These are phyloP conservation scores for Lophius americanus DNA, from an alignment of 2,797 vertebrate species.

Conservation along the genomic window DNA sequence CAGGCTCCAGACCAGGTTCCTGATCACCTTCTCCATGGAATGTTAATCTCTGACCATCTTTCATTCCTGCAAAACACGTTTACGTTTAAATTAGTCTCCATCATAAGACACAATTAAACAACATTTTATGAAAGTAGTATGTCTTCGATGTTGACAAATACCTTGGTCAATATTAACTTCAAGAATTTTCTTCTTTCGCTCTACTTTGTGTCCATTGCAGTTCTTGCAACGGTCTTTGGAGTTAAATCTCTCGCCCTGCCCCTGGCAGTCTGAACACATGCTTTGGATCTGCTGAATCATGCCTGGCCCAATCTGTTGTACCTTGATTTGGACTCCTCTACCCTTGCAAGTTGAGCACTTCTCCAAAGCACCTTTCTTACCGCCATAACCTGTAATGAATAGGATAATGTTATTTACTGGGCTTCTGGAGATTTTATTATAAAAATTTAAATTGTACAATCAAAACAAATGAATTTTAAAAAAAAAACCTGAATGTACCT, in stretches of 20 bases:
- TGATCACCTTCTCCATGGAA: slow-evolving; percentile 96
- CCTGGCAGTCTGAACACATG: slow-evolving; percentile 93
- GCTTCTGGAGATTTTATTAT: neutral
- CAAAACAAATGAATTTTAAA: too few relatives aligned
- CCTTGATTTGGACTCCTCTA: slow-evolving; percentile 89
- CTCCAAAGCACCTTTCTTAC: slow-evolving; percentile 92
- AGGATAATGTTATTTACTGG: neutral
- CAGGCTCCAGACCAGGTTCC: slow-evolving; percentile 94
- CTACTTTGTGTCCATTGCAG: slow-evolving; percentile 92
- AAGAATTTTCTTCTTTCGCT: slow-evolving; percentile 94
- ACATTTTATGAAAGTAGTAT: neutral
- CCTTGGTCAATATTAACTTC: slow-evolving; percentile 98
- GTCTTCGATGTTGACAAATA: slow-evolving; percentile 31
- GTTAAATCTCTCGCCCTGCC: slow-evolving; percentile 92
- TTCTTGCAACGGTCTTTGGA: slow-evolving; percentile 92
- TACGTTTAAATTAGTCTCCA: neutral
- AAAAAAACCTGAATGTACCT: slow-evolving; percentile 74
- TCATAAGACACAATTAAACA: neutral
- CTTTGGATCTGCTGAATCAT: slow-evolving; percentile 98
- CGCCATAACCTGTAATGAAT: slow-evolving; percentile 85
- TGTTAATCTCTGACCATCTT: slow-evolving; percentile 93
- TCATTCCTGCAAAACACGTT: slow-evolving; percentile 87
- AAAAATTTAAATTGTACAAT: too few relatives aligned
- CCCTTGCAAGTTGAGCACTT: slow-evolving; percentile 95
- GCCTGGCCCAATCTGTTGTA: slow-evolving; percentile 95